These are phyloP conservation scores for Coremacera marginata DNA, from an alignment of 2,888 invertebrate genomes.

Conservation along the genomic window DNA sequence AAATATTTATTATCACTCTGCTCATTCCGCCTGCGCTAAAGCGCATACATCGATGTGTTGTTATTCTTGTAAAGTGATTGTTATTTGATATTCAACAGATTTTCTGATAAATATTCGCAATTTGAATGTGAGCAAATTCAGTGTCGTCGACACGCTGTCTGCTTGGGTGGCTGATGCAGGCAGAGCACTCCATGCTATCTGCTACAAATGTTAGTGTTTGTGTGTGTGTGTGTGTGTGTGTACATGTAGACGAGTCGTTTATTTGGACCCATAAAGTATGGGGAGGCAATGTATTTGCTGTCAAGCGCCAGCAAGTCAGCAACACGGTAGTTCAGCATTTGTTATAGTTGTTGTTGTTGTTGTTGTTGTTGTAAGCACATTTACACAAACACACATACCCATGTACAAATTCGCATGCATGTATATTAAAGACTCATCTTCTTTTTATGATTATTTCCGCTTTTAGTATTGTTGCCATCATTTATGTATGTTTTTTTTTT, in stretches of 20 bases:
- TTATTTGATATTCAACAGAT: slow-evolving; percentile 65
- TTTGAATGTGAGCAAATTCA: slow-evolving; percentile 30
- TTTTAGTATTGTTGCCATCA: slow-evolving; percentile 4
- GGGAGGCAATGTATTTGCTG: not conserved
- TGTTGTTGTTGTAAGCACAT: not conserved
- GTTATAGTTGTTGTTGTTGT: slow-evolving; percentile 3
- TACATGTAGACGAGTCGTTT: too few relatives aligned
- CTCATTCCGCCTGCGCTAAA: slow-evolving; percentile 49
- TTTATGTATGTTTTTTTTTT: not conserved
- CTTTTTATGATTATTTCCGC: not conserved
- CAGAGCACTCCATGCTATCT: not conserved
- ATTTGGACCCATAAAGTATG: not conserved
- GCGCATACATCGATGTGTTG: slow-evolving; percentile 56
- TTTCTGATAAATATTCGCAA: slow-evolving; percentile 46
- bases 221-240: not conserved
- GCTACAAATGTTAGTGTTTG: too few relatives aligned
- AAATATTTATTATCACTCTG: not conserved
- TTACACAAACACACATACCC: not conserved
- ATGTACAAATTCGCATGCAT: not conserved
- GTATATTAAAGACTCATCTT: not conserved
- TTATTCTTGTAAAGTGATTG: slow-evolving; percentile 58
- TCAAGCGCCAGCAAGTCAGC: slow-evolving; percentile 2
- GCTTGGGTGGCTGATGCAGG: not conserved
- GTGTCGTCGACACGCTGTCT: not conserved
- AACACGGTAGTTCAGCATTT: slow-evolving; percentile 9